Percentiles rank a stretch among this genome's conserved stretches.
Conservation (phyloP, 1,140 invertebrate genomes). For the Battus philenor region DNA sequence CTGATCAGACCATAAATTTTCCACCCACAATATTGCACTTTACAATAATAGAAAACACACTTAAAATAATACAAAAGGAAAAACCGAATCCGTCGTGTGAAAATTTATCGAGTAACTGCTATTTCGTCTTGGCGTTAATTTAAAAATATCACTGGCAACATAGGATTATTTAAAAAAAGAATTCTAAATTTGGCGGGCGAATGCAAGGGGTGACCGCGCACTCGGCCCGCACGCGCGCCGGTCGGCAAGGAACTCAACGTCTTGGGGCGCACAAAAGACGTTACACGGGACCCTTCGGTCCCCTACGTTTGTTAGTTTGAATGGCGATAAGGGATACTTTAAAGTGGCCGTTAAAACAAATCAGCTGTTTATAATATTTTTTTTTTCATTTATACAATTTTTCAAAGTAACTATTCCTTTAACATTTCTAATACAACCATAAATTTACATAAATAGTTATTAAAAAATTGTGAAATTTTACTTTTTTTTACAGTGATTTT, state of each 20-base stretch:
- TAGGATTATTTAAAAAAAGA: constrained; percentile 3
- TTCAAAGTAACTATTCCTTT: too few species aligned
- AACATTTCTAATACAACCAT: too few species aligned
- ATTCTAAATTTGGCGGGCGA: constrained; percentile 48
- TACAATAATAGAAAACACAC: background rate
- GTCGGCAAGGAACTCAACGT: constrained; percentile 65
- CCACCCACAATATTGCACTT: constrained; percentile 19
- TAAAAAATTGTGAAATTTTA: too few species aligned
- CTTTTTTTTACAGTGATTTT: too few species aligned
- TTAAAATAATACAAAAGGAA: too few species aligned
- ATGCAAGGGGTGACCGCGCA: constrained; percentile 19
- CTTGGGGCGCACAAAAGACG: constrained; percentile 68
- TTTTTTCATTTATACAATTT: too few species aligned
- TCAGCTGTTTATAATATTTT: constrained; percentile 12
- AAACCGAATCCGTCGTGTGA: too few species aligned
- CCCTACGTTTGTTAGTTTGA: constrained; percentile 55
- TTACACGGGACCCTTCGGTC: constrained; percentile 60
- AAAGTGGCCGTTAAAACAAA: constrained; percentile 33
- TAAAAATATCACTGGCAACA: background rate
- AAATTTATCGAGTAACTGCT: too few species aligned
- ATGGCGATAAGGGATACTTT: constrained; percentile 48
- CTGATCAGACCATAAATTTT: constrained; percentile 22
- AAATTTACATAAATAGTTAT: too few species aligned
- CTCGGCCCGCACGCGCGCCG: constrained; percentile 54
- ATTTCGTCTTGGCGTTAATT: too few species aligned